Evolutionary conservation across 1,140 invertebrate species (phyloP).

Genomic region (Aporrectodea caliginosa): DNA sequence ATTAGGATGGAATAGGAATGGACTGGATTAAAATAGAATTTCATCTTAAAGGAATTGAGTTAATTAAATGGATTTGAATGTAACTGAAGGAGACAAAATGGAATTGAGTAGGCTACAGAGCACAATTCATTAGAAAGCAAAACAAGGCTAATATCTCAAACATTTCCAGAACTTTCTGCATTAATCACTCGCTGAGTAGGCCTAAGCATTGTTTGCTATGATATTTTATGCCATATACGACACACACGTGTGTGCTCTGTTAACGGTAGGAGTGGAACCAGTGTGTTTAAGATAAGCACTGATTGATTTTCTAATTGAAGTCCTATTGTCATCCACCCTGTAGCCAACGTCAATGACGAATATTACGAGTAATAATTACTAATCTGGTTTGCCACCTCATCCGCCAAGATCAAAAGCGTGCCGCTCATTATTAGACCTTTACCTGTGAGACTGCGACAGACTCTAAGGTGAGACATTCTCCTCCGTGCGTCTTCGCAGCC

Average conservation of each 20-base stretch:
- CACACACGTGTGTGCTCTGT: no score
- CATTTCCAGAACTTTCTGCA: neutral
- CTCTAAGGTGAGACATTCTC: neutral
- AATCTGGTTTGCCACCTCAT: neutral
- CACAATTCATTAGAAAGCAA: neutral
- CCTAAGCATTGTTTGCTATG: neutral
- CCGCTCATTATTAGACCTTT: neutral
- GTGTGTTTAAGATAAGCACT: neutral
- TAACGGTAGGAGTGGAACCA: neutral
- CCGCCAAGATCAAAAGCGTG: neutral
- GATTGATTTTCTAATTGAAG: neutral
- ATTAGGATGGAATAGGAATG: no score
- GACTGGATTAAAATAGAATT: no score
- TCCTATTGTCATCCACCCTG: no score
- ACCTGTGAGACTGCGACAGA: neutral
- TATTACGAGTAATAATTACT: neutral
- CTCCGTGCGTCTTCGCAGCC: neutral
- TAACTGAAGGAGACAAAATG: no score
- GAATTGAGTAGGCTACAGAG: no score
- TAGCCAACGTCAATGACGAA: no score
- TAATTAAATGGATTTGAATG: no score
- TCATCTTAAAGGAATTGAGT: no score
- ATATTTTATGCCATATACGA: neutral
- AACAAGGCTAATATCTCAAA: neutral
- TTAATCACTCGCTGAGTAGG: neutral